Conservation (phyloP, 2,797 vertebrate species). For the Varecia variegata region DNA sequence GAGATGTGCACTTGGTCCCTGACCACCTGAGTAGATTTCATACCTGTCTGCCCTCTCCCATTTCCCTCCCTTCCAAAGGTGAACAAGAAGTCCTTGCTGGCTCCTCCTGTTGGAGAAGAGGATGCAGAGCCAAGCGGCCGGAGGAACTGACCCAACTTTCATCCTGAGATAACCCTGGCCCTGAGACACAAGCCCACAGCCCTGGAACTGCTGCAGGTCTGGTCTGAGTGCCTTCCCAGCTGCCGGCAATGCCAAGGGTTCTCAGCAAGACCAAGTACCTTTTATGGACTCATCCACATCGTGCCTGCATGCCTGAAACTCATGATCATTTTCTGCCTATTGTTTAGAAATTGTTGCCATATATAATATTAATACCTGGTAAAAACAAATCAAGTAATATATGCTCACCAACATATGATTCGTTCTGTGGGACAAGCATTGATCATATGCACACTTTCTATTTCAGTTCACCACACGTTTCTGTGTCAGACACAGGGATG, state of each 20-base stretch:
- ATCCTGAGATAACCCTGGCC: constrained; percentile 64
- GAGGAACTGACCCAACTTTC: constrained; percentile 32
- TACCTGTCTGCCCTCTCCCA: not conserved
- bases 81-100: not conserved
- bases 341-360: not conserved
- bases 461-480: not conserved
- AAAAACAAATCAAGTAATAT: not conserved
- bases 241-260: not conserved
- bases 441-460: not conserved
- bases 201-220: constrained; percentile 4
- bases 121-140: not conserved
- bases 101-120: not conserved
- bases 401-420: not conserved
- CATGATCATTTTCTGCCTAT: not conserved
- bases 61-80: not conserved
- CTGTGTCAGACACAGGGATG: not conserved
- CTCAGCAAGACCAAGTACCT: not conserved
- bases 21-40: not conserved
- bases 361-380: not conserved
- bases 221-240: constrained; percentile 25
- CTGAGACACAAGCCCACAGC: not conserved
- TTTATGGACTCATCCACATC: constrained; percentile 20
- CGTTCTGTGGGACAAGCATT: not conserved
- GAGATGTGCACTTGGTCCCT: not conserved
- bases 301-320: not conserved